Evolutionary conservation across 2,113 vertebrate species (phyloP), one percentile per base, ranked within the genome.

Genomic region (Eonycteris spelaea): DNA sequence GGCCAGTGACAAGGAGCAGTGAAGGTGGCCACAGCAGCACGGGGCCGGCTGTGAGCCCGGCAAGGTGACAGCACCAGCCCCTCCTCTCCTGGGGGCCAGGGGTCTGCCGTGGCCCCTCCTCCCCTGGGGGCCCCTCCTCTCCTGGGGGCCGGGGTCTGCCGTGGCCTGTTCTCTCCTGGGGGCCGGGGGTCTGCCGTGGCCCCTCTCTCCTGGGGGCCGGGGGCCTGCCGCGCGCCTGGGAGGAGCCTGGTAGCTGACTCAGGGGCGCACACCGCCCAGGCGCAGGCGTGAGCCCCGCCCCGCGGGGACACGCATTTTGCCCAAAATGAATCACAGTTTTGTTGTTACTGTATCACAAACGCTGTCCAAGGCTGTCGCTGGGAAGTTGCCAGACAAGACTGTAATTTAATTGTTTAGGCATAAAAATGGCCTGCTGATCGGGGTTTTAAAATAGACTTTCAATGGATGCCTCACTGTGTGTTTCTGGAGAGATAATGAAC

Each of bases 371-470:
- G 1, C 6, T 90, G 77, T n/a, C 85, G 86, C 2, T 45, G 94
- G 55, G 28, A 59, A 90, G 33, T 75, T 90, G 67, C 35, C 70
- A 95, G 67, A 48, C 21, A 7, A 6, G 2, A 80, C 61, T 57
- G 28, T 40, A 53, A 71, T 87, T 97, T 63, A 92, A 95, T 93
- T 53, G 75, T 86, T 85, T 45, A 90, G 26, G 53, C 78, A 86
- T 28, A 59, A 86, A 93, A 95, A 91, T 4, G 73, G 63, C 35
- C 45, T 38, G 70, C 71, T 19, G 30, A 55, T 53, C 70, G 84
- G 2, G 1, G 10, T 88, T 95, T 98, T 91, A 86, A 95, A 96
- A 94, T 1, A 14, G 90, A 88, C 26, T 87, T 55, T 22, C 88
- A 9, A 7, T 45, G 53, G 63, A 5, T 3, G 10, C 68, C 40